Evolutionary conservation across 2,888 invertebrate genomes (phyloP).

Genomic region (Nymphalis urticae): DNA sequence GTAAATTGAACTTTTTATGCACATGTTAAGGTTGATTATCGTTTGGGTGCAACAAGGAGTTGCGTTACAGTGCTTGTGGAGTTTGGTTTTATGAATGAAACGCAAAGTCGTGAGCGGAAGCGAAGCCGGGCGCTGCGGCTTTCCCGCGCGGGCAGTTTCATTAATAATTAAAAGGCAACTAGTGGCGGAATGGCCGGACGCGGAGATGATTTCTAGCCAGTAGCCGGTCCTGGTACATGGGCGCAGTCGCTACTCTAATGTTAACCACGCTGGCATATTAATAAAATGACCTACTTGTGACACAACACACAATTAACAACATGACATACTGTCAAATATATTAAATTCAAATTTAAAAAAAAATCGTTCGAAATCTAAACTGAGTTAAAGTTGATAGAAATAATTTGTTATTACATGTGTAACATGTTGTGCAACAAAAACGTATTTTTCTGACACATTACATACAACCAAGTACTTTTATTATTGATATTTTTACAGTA

Average conservation of each 20-base stretch:
- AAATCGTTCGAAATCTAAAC: neutral
- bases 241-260: constrained; percentile 54
- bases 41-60: constrained; percentile 42
- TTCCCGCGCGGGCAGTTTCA: constrained; percentile 79
- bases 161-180: constrained; percentile 80
- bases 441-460: too few species aligned
- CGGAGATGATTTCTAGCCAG: constrained; percentile 76
- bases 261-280: constrained; percentile 16
- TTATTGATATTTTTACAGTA: too few species aligned
- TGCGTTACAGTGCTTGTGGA: constrained; percentile 46
- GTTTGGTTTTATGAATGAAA: constrained; percentile 78
- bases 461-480: too few species aligned
- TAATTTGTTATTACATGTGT: too few species aligned
- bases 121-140: constrained; percentile 77
- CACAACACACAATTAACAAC: constrained; percentile 2
- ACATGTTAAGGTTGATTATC: constrained; percentile 54
- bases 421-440: too few species aligned
- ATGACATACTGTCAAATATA: neutral
- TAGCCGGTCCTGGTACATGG: constrained; percentile 52
- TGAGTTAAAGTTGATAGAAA: too few species aligned
- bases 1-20: constrained; percentile 46
- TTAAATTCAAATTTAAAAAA: neutral
- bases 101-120: constrained; percentile 80
- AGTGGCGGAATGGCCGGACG: constrained; percentile 78
- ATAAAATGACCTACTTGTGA: constrained; percentile 28